These are phyloP conservation scores for Phrixothrix hirtus DNA, from an alignment of 2,888 invertebrate genomes.

Conservation along the genomic window DNA sequence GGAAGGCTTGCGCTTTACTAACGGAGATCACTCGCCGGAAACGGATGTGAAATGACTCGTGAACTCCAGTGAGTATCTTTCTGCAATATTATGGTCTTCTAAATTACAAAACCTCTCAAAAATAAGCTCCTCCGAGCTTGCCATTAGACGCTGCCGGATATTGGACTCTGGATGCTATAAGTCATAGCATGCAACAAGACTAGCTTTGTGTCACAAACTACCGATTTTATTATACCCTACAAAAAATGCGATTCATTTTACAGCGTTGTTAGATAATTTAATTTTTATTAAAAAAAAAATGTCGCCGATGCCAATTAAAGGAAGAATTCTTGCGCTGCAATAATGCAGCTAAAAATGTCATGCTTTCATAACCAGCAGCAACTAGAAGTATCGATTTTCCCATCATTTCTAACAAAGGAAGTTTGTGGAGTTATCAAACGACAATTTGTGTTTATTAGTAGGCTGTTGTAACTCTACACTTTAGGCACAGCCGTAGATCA, in stretches of 20 bases:
- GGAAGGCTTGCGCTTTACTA: constrained; percentile 31
- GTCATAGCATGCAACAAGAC: constrained; percentile 9
- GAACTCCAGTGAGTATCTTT: constrained; percentile 36
- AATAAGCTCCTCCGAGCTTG: constrained; percentile 23
- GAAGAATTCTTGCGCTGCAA: no score
- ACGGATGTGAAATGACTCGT: constrained; percentile 46
- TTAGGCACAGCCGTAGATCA: constrained; percentile 22
- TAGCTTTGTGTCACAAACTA: no score
- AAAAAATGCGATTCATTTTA: neutral
- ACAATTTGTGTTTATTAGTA: constrained; percentile 9
- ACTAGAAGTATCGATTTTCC: no score
- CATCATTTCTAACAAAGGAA: neutral
- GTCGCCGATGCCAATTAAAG: no score
- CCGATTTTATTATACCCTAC: no score
- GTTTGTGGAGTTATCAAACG: constrained; percentile 5
- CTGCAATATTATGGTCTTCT: constrained; percentile 28
- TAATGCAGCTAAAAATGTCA: no score
- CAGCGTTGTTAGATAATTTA: no score
- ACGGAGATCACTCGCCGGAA: constrained; percentile 42
- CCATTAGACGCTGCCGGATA: constrained; percentile 26
- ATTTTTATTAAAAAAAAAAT: no score
- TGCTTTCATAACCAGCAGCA: no score
- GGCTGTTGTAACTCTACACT: constrained; percentile 12
- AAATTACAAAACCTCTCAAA: constrained; percentile 31
- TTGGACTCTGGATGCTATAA: constrained; percentile 22